Conservation (phyloP, 2,888 invertebrate genomes). For the Oxytorus armatus region DNA sequence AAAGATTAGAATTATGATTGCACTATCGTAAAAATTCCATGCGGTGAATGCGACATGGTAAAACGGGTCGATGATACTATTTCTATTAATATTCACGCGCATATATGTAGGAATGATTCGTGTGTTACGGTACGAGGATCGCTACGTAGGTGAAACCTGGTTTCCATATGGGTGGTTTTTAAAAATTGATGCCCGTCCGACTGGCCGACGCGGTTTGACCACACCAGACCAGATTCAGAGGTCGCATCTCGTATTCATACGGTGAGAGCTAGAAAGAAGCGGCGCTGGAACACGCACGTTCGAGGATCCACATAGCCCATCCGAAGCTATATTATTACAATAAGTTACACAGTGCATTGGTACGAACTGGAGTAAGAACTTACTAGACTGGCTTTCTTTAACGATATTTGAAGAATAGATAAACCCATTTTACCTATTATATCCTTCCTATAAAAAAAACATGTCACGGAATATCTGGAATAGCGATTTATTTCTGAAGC, state of each 20-base stretch:
- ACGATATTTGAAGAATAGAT: neutral
- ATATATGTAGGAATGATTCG: conserved; percentile 65
- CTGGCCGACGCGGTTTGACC: conserved; percentile 72
- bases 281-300: conserved; percentile 69
- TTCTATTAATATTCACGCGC: conserved; percentile 68
- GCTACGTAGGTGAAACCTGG: conserved; percentile 77
- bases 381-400: neutral
- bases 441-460: too few species aligned
- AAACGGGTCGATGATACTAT: conserved; percentile 52
- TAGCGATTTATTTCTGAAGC: too few species aligned
- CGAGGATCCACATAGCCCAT: conserved; percentile 42
- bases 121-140: conserved; percentile 42
- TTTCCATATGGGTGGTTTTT: conserved; percentile 81
- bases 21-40: conserved; percentile 22
- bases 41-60: conserved; percentile 40
- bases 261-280: conserved; percentile 76
- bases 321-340: conserved; percentile 71
- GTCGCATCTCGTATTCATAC: conserved; percentile 83
- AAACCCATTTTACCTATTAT: neutral
- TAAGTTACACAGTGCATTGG: conserved; percentile 68
- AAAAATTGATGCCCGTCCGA: conserved; percentile 82
- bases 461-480: too few species aligned
- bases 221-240: conserved; percentile 83
- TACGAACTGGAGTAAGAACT: neutral
- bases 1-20: conserved; percentile 27